Base-by-base conservation (phyloP, 2,113 vertebrate genomes). In the Ovis canadensis region DNA sequence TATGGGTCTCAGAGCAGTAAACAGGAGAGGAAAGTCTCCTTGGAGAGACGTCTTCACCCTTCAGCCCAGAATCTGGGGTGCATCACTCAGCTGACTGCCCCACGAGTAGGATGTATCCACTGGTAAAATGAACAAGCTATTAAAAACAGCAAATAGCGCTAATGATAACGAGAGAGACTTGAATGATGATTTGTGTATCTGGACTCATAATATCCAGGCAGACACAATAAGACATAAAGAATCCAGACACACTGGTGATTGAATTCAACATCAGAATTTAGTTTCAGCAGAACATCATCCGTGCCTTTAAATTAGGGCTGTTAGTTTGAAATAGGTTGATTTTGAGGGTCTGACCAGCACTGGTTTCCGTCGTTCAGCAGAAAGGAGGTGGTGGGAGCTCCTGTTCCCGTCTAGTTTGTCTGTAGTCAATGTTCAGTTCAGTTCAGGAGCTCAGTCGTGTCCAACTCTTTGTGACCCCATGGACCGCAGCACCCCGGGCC, bases 321-420 rank as follows among this genome's bases (percentile, higher is more conserved):
- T 43, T 77, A 7, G 36, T 43, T 40, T 77, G 71, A 43, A 77
- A 43, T 6, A 12, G 36, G 23, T 77, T 77, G 11, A 25, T 25
- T 43, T 7, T 3, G 12, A 43, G 36, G 36, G 23, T 43, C 40
- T 77, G 71, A 43, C 1, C 23, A 43, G 71, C 71, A 43, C 71
- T 6, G 36, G 40, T 77, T 40, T 77, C 21, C 1, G 1, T 43
- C 6, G 0, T 77, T 40, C 36, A 77, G 71, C 36, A 40, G 71
- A 23, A 74, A 25, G n/a, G 36, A 74, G 71, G 36, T 43, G 36
- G 25, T 13, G 21, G 21, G 71, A 13, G 21, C 1, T 0, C 2
- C 21, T 25, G 36, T 74, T 74, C 36, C 71, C 40, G 4, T 7
- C 11, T 40, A 43, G 71, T 14, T 27, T 43, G 67, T 71, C 5